Evolutionary conservation across 2,113 vertebrate genomes (phyloP), one percentile per base, ranked within the genome.

Genomic region (Mohoua ochrocephala): DNA sequence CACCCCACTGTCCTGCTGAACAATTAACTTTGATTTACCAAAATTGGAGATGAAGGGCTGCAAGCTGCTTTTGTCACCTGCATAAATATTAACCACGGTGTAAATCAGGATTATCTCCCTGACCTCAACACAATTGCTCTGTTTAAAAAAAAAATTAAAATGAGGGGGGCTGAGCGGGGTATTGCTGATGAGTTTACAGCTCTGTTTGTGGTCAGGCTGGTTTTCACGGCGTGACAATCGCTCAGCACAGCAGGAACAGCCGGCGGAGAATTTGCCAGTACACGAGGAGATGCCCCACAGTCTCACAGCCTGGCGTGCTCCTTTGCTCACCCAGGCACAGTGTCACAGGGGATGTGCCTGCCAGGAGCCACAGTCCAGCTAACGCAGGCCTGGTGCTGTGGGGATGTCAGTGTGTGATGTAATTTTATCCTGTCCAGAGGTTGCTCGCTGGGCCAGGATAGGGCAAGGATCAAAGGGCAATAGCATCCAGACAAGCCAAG

Each of bases 301-400:
- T 70, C 65, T 33, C 0, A 0, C 56, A 89, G 75, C 54, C 87
- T 13, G 33, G 13, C 0, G 0, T 1, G 3, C 41, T 65, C 28
- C 67, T 59, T 23, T 37, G 65, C 39, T 57, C 28, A 4, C 33
- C n/a, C 15, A 7, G 42, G 20, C 15, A 33, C 4, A 2, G 61
- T 56, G 85, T 61, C 12, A 11, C 31, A 28, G 23, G 42, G 45
- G 11, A 20, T 1, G 1, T 71, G 39, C 37, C 65, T 70, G 73
- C 49, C 45, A 26, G 49, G 13, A 28, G 31, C 39, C 3, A 1
- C 27, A 2, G 13, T 6, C 27, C 3, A 8, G 27, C n/a, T 45
- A 16, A 35, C 1, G 0, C 2, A 6, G n/a, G 2, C 52, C n/a
- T 0, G 3, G 18, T 41, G n/a, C 5, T 1, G 27, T 11, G 49